These are phyloP conservation scores for Latrodectus hesperus DNA, from an alignment of 2,888 invertebrate genomes.

Conservation along the genomic window DNA sequence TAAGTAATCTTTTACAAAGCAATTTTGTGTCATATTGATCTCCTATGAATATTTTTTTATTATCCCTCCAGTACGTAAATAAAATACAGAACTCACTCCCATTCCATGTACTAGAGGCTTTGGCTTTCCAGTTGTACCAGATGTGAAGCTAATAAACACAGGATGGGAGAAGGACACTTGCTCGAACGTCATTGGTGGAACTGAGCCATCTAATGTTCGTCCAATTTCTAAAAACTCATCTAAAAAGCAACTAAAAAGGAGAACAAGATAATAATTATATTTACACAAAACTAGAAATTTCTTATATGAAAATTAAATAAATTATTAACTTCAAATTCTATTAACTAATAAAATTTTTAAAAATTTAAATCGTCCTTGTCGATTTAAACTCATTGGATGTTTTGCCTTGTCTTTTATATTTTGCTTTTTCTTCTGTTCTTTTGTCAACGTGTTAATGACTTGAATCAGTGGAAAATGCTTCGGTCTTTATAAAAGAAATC, in stretches of 20 bases:
- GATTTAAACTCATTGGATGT: no score
- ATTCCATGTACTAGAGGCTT: slow-evolving; percentile 79
- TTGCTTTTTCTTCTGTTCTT: no score
- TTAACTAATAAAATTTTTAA: no score
- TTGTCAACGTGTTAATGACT: no score
- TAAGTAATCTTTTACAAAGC: slow-evolving; percentile 78
- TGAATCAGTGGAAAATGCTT: no score
- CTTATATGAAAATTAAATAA: no score
- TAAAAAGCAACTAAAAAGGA: slow-evolving; percentile 31
- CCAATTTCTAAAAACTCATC: slow-evolving; percentile 39
- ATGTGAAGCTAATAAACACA: slow-evolving; percentile 78
- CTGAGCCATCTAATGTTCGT: slow-evolving; percentile 22
- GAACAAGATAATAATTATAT: no score
- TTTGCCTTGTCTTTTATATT: no score
- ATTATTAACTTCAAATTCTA: no score
- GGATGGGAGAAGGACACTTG: slow-evolving; percentile 79
- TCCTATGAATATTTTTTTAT: background rate
- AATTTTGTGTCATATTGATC: slow-evolving; percentile 77
- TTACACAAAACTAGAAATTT: no score
- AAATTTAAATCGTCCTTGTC: no score
- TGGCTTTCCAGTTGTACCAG: slow-evolving; percentile 79
- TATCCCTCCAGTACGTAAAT: background rate
- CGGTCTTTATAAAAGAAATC: no score
- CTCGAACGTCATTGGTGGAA: slow-evolving; percentile 72
- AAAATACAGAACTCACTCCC: slow-evolving; percentile 75